Conservation (phyloP, 2,797 vertebrate genomes). For the Potorous gilbertii region DNA sequence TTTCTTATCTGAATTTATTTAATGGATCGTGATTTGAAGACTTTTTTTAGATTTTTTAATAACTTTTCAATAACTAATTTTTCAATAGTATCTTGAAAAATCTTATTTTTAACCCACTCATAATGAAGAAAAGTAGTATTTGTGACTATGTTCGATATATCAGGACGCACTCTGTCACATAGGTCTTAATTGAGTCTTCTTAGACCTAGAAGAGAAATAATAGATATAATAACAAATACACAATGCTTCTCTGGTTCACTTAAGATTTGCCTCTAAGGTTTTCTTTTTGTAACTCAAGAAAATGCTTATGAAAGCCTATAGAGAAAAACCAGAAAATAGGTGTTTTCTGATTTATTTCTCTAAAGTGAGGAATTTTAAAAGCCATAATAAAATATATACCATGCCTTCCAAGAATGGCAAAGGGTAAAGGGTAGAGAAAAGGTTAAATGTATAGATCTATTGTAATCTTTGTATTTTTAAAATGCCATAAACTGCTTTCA, state of each 20-base stretch:
- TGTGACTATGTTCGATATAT: neutral
- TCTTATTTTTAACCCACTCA: neutral
- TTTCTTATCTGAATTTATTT: neutral
- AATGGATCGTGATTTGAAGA: neutral
- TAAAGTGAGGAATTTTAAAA: neutral
- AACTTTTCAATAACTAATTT: neutral
- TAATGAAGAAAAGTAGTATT: neutral
- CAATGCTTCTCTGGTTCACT: neutral
- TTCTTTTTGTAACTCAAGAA: neutral
- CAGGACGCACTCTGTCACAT: neutral
- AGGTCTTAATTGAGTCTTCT: neutral
- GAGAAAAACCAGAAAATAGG: neutral
- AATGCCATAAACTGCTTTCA: neutral
- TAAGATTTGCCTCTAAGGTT: neutral
- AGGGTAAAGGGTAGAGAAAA: neutral
- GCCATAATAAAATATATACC: neutral
- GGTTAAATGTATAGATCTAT: neutral
- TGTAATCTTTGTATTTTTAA: neutral
- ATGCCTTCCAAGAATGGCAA: neutral
- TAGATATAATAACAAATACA: neutral
- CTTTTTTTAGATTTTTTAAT: neutral
- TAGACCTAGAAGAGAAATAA: neutral
- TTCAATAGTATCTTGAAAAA: neutral
- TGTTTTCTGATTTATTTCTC: neutral
- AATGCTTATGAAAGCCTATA: neutral